A percentile compares a stretch with the other conserved stretches of the same genome.
Evolutionary conservation across 2,113 vertebrate species (phyloP).

Genomic region (Hystrix brachyura): DNA sequence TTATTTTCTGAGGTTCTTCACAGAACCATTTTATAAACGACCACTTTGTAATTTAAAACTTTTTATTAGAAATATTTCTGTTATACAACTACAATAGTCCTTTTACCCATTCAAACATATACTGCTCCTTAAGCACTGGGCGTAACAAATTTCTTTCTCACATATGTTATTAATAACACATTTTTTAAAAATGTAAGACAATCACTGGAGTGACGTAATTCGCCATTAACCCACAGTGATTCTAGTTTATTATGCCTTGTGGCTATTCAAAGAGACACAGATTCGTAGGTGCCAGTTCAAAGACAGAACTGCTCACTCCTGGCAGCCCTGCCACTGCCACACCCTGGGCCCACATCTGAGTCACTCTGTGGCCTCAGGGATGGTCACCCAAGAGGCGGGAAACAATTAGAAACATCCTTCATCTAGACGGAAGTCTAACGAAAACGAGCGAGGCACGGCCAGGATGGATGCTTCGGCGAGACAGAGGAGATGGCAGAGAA

Average conservation of each 20-base stretch:
- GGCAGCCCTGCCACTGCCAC: too few relatives aligned
- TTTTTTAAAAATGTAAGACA: background rate
- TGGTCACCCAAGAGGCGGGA: background rate
- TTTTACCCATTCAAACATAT: background rate
- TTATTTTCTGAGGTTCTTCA: background rate
- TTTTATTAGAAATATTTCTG: background rate
- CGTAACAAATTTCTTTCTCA: conserved; percentile 23
- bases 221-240: background rate
- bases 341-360: too few relatives aligned
- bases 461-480: conserved; percentile 88
- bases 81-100: background rate
- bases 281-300: background rate
- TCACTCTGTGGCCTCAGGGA: too few relatives aligned
- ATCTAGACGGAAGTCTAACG: background rate
- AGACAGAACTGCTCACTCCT: background rate
- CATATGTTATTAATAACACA: background rate
- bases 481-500: conserved; percentile 89
- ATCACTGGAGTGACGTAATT: background rate
- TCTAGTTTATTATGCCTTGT: conserved; percentile 12
- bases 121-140: background rate
- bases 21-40: background rate
- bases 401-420: background rate
- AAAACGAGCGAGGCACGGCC: conserved; percentile 85
- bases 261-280: background rate
- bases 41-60: background rate